Evolutionary conservation across 2,797 vertebrate genomes (phyloP).

Genomic region (Zenarchopterus dispar): DNA sequence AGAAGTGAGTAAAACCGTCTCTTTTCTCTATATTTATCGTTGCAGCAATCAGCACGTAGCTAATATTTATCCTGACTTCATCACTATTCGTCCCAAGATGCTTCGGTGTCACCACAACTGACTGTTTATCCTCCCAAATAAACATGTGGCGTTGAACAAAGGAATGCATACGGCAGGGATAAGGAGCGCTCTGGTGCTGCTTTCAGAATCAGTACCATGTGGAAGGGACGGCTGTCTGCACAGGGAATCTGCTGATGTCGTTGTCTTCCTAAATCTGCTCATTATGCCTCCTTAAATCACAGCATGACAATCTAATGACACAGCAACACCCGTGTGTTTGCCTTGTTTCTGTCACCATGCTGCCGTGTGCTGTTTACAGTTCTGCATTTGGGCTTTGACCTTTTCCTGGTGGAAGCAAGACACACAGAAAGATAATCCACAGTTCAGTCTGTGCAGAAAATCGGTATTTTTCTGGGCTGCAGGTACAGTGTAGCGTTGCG

Average conservation of each 20-base stretch:
- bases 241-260: slow-evolving; percentile 71
- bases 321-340: slow-evolving; percentile 35
- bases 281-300: slow-evolving; percentile 68
- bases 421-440: neutral
- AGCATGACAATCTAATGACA: slow-evolving; percentile 58
- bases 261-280: slow-evolving; percentile 63
- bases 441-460: slow-evolving; percentile 1
- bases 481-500: neutral
- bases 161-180: slow-evolving; percentile 59
- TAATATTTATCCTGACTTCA: slow-evolving; percentile 75
- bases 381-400: slow-evolving; percentile 27
- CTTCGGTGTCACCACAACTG: slow-evolving; percentile 34
- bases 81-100: slow-evolving; percentile 70
- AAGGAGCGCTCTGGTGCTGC: slow-evolving; percentile 37
- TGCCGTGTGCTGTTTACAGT: slow-evolving; percentile 42
- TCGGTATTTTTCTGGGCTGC: neutral
- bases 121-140: slow-evolving; percentile 68
- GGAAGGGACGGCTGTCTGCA: slow-evolving; percentile 44
- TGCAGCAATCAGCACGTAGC: slow-evolving; percentile 50
- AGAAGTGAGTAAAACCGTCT: slow-evolving; percentile 25
- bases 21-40: slow-evolving; percentile 47
- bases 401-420: slow-evolving; percentile 7
- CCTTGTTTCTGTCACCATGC: slow-evolving; percentile 50
- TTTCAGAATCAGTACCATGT: slow-evolving; percentile 61
- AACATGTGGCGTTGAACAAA: slow-evolving; percentile 66